Base-by-base conservation (phyloP, 2,888 invertebrate species). In the Sclerodermus sp. region DNA sequence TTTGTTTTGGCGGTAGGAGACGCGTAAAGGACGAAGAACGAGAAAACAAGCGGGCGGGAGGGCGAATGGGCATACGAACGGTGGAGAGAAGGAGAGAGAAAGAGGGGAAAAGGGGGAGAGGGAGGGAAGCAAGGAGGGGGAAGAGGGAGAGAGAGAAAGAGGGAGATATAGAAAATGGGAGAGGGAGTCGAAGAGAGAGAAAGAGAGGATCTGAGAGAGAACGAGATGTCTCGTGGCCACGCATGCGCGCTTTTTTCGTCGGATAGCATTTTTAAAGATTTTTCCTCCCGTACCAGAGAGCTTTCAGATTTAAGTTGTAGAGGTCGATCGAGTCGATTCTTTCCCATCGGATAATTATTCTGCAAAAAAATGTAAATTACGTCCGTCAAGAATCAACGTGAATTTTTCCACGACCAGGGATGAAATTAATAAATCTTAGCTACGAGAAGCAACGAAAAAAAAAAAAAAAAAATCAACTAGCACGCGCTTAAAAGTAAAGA, bases 211-310 rank as follows among this genome's bases (percentile, higher is more conserved):
- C n/a, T n/a, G n/a, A n/a, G n/a, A 53, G 53, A 51, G 56, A 48
- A 57, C 47, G 53, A 49, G 55, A 59, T 61, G 62, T 66, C 60
- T 54, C 55, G 57, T 55, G 58, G 60, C 53, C 58, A 70, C 71
- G 71, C 71, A 62, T 64, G 70, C 71, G 70, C 70, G 62, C 61
- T 62, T 71, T 71, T 71, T 71, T 71, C 71, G 64, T 70, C 66
- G 64, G 64, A 67, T 65, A 64, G 70, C 69, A 72, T 71, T 71
- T 71, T 71, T 71, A 71, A 71, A 71, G 71, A 71, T 71, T 71
- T 71, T 71, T 72, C 71, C 67, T 61, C 60, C 66, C 66, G 56
- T 62, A 58, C 59, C 57, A 56, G n/a, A n/a, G n/a, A n/a, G 64
- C 58, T 58, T 58, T 59, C 58, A 56, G 64, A 64, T 64, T 64